phyloP scores from a whole-genome alignment of 2,113 vertebrate species.

The Cricetomys ansorgei region DNA sequence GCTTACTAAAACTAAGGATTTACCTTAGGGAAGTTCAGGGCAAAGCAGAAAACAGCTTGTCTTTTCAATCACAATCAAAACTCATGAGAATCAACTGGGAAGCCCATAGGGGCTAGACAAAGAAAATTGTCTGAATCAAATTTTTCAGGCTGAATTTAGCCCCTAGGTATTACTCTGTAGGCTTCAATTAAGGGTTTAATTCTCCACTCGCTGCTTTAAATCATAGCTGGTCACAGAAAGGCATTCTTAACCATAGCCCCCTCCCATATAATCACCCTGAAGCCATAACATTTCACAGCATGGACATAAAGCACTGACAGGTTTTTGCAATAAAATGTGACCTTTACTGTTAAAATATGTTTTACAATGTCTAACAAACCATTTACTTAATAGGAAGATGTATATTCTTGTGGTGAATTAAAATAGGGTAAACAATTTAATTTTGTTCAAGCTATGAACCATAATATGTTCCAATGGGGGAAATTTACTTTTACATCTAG shows the following conservation, averaged over 20 bases:
- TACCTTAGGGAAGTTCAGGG: conserved; percentile 71
- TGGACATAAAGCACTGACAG: conserved; percentile 79
- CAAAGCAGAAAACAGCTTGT: conserved; percentile 76
- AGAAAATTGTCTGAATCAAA: conserved; percentile 77
- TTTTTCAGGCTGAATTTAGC: conserved; percentile 75
- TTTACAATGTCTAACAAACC: conserved; percentile 73
- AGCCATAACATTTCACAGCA: conserved; percentile 76
- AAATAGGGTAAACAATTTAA: conserved; percentile 68
- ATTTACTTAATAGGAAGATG: conserved; percentile 75
- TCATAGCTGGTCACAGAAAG: conserved; percentile 73
- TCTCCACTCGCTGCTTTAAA: conserved; percentile 74
- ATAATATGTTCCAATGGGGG: conserved; percentile 18
- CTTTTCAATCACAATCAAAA: conserved; percentile 80
- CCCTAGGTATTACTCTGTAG: conserved; percentile 65
- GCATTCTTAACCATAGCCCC: conserved; percentile 68
- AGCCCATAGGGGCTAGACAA: conserved; percentile 57
- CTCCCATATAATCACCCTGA: conserved; percentile 59
- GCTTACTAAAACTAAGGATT: conserved; percentile 71
- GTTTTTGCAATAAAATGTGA: conserved; percentile 79
- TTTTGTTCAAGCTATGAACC: conserved; percentile 45
- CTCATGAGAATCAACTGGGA: conserved; percentile 62
- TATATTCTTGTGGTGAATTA: conserved; percentile 62
- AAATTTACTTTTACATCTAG: conserved; percentile 29
- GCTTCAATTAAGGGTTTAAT: conserved; percentile 70
- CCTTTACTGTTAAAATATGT: conserved; percentile 74